Base-by-base conservation (phyloP, 2,888 invertebrate genomes). In the Drosophila yooni region DNA sequence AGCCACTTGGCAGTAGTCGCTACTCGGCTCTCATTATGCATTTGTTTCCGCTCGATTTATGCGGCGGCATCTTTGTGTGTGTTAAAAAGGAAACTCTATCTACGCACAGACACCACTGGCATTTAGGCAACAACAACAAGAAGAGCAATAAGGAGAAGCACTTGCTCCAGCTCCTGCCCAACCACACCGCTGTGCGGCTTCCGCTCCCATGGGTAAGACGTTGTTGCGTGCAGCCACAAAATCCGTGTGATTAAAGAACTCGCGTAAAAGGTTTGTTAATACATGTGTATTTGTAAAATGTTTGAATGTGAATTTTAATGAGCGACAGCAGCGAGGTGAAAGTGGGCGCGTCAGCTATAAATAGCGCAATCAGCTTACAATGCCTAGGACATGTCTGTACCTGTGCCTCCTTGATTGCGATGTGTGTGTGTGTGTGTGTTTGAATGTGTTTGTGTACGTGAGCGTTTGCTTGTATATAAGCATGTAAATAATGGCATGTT, bases 271-370 rank as follows among this genome's bases (percentile, higher is more conserved):
- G 76, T 77, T 89, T 76, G 70, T 72, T 79, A 80, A 82, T 75
- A 62, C 36, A 31, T 40, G 38, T 62, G 69, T 67, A 69, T 80
- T 89, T 82, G 75, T 70, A 60, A 79, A 87, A 70, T 77, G 76
- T 73, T 79, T 81, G 71, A 83, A 90, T 90, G 79, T 51, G 77
- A 70, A 81, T 85, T 90, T 88, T 90, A 90, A 87, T 86, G 90
- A 87, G 79, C 71, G 56, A 10, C n/a, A n/a, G 7, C 21, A 33
- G 27, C 2, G 43, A 73, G 57, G 53, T 54, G 67, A 29, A 34
- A 31, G 51, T 48, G 59, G 61, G 69, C 65, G 56, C 33, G 62
- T 50, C 69, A 59, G 38, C 66, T 73, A 59, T 70, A 67, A 84
- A 70, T 66, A 65, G 81, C 70, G 74, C 88, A 88, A 90, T 90